These are phyloP conservation scores for Diaprepes abbreviatus DNA, from an alignment of 2,888 invertebrate species.

Conservation along the genomic window DNA sequence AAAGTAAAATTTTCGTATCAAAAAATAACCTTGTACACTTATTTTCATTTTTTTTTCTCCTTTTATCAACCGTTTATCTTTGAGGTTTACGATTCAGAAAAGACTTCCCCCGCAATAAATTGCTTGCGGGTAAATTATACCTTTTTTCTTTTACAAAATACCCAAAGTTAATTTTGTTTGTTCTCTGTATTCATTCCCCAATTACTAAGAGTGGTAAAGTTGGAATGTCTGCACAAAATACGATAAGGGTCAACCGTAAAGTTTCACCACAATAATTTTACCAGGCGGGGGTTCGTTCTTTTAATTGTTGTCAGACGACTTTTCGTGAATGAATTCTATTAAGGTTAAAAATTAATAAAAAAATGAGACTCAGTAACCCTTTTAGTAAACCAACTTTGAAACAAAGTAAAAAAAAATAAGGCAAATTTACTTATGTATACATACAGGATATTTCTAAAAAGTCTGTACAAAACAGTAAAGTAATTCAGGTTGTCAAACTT, in stretches of 20 bases:
- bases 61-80: too few species aligned
- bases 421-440: too few species aligned
- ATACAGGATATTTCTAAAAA: too few species aligned
- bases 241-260: slow-evolving; percentile 37
- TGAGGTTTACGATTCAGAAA: background rate
- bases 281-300: slow-evolving; percentile 30
- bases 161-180: slow-evolving; percentile 14
- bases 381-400: too few species aligned
- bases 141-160: slow-evolving; percentile 11
- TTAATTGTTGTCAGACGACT: slow-evolving; percentile 15
- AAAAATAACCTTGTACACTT: too few species aligned
- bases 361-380: too few species aligned
- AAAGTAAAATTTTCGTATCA: too few species aligned
- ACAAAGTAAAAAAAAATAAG: too few species aligned
- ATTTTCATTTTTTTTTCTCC: too few species aligned
- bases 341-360: too few species aligned
- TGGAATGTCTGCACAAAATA: slow-evolving; percentile 9
- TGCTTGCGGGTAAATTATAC: slow-evolving; percentile 7
- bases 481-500: too few species aligned
- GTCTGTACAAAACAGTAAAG: too few species aligned
- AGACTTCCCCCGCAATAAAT: background rate
- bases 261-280: slow-evolving; percentile 24
- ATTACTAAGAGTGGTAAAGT: slow-evolving; percentile 15
- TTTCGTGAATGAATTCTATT: background rate
- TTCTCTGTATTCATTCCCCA: slow-evolving; percentile 14